Evolutionary conservation across 2,888 invertebrate genomes (phyloP).

Genomic region (Thera britannica): DNA sequence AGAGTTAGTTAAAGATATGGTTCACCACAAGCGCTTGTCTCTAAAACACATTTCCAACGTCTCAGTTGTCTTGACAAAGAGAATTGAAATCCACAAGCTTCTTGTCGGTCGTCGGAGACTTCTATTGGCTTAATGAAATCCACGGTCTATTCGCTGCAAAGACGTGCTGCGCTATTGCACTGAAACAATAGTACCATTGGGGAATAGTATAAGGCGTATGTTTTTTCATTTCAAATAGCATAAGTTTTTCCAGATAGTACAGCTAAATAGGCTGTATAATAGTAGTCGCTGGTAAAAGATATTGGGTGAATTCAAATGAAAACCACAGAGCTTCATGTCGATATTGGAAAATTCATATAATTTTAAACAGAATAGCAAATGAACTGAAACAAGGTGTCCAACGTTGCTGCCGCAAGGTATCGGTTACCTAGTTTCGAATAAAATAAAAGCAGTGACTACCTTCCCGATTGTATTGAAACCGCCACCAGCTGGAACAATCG

Average conservation of each 20-base stretch:
- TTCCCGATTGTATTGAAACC: slow-evolving; percentile 38
- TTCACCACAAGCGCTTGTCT: slow-evolving; percentile 60
- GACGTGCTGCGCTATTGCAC: slow-evolving; percentile 16
- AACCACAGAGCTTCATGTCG: background rate
- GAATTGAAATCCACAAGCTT: slow-evolving; percentile 69
- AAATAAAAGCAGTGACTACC: slow-evolving; percentile 40
- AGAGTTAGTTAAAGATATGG: slow-evolving; percentile 59
- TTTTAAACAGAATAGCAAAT: slow-evolving; percentile 23
- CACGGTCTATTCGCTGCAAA: slow-evolving; percentile 33
- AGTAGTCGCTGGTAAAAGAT: background rate
- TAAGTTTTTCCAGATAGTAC: too few relatives aligned
- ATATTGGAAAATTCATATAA: background rate
- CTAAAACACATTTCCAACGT: slow-evolving; percentile 62
- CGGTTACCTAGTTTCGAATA: slow-evolving; percentile 40
- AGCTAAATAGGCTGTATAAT: background rate
- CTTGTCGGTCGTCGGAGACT: slow-evolving; percentile 61
- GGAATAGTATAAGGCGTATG: background rate
- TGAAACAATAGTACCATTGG: slow-evolving; percentile 8
- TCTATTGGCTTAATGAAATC: slow-evolving; percentile 59
- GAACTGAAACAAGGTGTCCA: slow-evolving; percentile 31
- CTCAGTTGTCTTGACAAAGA: slow-evolving; percentile 65
- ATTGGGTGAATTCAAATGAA: background rate
- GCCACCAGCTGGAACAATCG: slow-evolving; percentile 42
- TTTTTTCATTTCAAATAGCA: background rate
- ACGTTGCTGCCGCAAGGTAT: slow-evolving; percentile 28